Conservation (phyloP, 2,113 vertebrate species). For the Todiramphus chloris region DNA sequence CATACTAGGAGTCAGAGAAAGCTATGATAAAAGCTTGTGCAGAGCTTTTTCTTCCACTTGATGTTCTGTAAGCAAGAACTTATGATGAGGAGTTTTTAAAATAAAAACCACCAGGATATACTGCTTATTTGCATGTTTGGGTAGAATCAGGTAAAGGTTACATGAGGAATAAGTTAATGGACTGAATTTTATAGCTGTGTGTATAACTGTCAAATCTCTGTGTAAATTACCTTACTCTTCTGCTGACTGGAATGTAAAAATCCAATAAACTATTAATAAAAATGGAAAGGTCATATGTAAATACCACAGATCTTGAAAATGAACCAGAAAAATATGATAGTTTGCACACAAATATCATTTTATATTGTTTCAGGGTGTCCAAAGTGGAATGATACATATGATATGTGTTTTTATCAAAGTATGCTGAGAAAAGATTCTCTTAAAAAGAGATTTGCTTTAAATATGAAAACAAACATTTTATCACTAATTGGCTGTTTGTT, state of each 20-base stretch:
- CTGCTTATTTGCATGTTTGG: slow-evolving; percentile 61
- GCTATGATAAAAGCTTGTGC: background rate
- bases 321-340: slow-evolving; percentile 68
- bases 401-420: slow-evolving; percentile 7
- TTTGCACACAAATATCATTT: slow-evolving; percentile 72
- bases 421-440: slow-evolving; percentile 21
- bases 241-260: slow-evolving; percentile 75
- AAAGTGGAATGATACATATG: slow-evolving; percentile 26
- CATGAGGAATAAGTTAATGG: slow-evolving; percentile 75
- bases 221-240: slow-evolving; percentile 80
- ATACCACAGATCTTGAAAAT: slow-evolving; percentile 75
- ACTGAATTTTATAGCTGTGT: slow-evolving; percentile 76
- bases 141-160: slow-evolving; percentile 73
- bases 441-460: slow-evolving; percentile 53
- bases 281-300: slow-evolving; percentile 82
- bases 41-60: slow-evolving; percentile 29
- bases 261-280: slow-evolving; percentile 83
- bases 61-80: slow-evolving; percentile 24
- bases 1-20: background rate
- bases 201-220: slow-evolving; percentile 79
- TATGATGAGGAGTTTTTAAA: slow-evolving; percentile 40
- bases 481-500: slow-evolving; percentile 59
- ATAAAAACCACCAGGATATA: slow-evolving; percentile 46
- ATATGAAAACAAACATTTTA: slow-evolving; percentile 48
- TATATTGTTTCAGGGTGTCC: slow-evolving; percentile 60